phyloP scores from a whole-genome alignment of 2,113 vertebrate species.

The Odocoileus hemionus region DNA sequence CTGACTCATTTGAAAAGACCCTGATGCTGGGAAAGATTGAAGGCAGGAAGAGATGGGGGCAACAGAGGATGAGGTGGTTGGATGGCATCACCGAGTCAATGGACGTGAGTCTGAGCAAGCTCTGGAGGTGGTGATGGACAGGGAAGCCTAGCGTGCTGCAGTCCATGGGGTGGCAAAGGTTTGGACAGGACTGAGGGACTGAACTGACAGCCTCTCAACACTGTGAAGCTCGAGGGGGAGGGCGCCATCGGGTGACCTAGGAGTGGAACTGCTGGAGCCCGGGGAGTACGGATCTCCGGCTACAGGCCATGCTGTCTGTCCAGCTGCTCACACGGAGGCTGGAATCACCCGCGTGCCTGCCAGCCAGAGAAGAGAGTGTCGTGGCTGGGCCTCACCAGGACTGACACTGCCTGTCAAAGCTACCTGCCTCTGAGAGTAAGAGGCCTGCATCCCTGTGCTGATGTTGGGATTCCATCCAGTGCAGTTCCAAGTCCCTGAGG shows the following conservation, averaged over 20 bases:
- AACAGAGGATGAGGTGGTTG: not conserved
- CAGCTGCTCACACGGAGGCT: not conserved
- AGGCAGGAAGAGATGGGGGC: not conserved
- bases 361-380: not conserved
- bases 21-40: not conserved
- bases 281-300: fast-evolving
- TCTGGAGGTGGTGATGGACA: not conserved
- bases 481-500: not conserved
- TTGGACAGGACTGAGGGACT: not conserved
- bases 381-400: no score
- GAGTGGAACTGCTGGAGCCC: fast-evolving
- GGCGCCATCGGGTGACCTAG: not conserved
- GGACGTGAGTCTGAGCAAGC: not conserved
- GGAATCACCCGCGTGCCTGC: fast-evolving
- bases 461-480: not conserved
- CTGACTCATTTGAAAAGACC: not conserved
- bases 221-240: no score
- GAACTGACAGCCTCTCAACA: not conserved
- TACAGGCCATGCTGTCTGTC: fast-evolving
- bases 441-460: not conserved
- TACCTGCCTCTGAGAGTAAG: not conserved
- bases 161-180: not conserved
- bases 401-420: fast-evolving
- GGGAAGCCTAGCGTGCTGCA: not conserved
- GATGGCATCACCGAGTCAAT: not conserved